Evolutionary conservation across 1,140 invertebrate species (phyloP), one percentile per base, ranked within the genome.

Genomic region (Diploscapter pachys): DNA sequence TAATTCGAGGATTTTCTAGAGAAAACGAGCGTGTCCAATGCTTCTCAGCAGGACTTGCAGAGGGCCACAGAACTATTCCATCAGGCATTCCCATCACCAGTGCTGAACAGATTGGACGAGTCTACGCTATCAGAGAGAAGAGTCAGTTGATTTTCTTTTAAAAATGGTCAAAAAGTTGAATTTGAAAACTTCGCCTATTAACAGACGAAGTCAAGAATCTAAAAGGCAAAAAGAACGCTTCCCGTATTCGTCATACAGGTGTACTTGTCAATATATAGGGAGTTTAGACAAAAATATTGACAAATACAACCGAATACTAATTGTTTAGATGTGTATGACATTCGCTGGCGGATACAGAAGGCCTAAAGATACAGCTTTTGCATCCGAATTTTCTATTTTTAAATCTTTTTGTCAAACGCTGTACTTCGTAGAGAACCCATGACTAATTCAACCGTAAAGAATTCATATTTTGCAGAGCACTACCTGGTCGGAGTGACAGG

Each of bases 1-100:
- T 93, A 96, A 83, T 91, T 91, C 88, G 89, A 87, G 85, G 86
- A 79, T 54, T 62, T 70, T 82, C 63, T 67, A 80, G 75, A 81
- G 80, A 78, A 53, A 81, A 81, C 63, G 71, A 74, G 61, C 67
- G 93, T 13, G 91, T 89, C 57, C 87, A 88, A 80, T 88, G 87
- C 78, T 89, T 89, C 80, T 85, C 86, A 5, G 85, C 83, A 8
- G 83, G 83, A 13, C 67, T 83, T 51, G 73, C 63, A n/a, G 81
- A 78, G 8, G 79, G 79, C 57, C 62, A 76, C 56, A 55, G 78
- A 31, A 76, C 79, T 9, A 81, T 83, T 50, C 83, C 83, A 55
- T 79, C 81, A 3, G 83, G 83, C 54, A 85, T 83, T 57, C 85
- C 86, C 63, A 75, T 85, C 56, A 85, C 82, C 48, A 78, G 79